Conservation (phyloP, 2,888 invertebrate genomes). For the Erynnis tages region DNA sequence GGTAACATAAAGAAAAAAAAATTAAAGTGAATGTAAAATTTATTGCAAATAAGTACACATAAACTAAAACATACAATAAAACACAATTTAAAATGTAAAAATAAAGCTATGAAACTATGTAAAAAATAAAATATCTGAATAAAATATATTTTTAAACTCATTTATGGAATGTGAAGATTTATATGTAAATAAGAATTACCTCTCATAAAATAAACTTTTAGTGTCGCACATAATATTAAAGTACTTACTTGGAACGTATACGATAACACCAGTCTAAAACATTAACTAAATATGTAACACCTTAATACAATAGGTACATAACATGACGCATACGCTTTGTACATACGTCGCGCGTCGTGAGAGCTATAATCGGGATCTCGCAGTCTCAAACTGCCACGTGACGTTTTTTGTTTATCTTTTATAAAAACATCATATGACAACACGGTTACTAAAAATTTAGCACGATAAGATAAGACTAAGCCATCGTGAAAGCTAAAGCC, state of each 20-base stretch:
- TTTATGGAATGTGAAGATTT: not conserved
- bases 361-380: slow-evolving; percentile 1
- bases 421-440: slow-evolving; percentile 1
- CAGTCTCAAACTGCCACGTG: slow-evolving; percentile 5
- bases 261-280: not conserved
- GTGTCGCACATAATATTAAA: too few relatives aligned
- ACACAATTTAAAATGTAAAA: slow-evolving; percentile 46
- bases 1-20: slow-evolving; percentile 23
- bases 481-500: slow-evolving; percentile 15
- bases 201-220: not conserved
- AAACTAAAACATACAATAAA: slow-evolving; percentile 48
- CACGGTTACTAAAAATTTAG: not conserved
- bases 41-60: slow-evolving; percentile 38
- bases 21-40: slow-evolving; percentile 18
- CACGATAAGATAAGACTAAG: slow-evolving; percentile 9
- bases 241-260: slow-evolving; percentile 46
- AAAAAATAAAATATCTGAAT: slow-evolving; percentile 11
- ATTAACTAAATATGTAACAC: not conserved
- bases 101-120: slow-evolving; percentile 33
- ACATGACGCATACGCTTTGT: slow-evolving; percentile 11
- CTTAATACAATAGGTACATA: not conserved
- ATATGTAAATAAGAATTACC: not conserved
- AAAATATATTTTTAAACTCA: not conserved
- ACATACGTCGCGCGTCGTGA: not conserved
- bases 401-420: not conserved